Conservation (phyloP, 1,140 invertebrate species). For the Sarcophaga bullata region DNA sequence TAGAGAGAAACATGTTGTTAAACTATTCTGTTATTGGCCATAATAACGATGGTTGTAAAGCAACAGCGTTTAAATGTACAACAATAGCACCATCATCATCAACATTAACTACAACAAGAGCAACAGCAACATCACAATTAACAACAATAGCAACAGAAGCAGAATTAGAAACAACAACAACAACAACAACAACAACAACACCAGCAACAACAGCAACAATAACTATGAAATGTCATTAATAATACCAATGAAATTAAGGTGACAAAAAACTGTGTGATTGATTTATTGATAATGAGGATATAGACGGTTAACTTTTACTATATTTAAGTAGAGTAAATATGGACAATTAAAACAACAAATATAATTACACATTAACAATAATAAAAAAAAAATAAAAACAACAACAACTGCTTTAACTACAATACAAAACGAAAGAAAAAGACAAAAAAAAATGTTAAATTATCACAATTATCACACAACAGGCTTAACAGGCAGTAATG, state of each 20-base stretch:
- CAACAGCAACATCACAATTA: no score
- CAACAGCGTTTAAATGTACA: background rate
- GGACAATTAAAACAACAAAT: no score
- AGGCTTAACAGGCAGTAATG: no score
- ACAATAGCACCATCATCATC: no score
- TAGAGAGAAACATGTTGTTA: slow-evolving; percentile 1
- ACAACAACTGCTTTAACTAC: background rate
- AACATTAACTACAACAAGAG: no score
- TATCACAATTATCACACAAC: background rate
- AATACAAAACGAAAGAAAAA: background rate
- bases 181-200: background rate
- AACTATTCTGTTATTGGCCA: background rate
- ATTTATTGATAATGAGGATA: slow-evolving; percentile 35
- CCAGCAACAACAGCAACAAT: background rate
- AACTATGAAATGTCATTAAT: slow-evolving; percentile 31
- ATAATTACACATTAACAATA: background rate
- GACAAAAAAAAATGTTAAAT: background rate
- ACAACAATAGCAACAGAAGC: no score
- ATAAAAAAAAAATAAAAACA: background rate
- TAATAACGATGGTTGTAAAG: background rate
- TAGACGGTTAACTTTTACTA: slow-evolving; percentile 10
- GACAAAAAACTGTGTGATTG: slow-evolving; percentile 24
- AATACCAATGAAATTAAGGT: background rate
- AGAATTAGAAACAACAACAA: background rate
- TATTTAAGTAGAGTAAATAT: background rate